Conservation (phyloP, 1,140 invertebrate genomes). For the Phthorimaea operculella region DNA sequence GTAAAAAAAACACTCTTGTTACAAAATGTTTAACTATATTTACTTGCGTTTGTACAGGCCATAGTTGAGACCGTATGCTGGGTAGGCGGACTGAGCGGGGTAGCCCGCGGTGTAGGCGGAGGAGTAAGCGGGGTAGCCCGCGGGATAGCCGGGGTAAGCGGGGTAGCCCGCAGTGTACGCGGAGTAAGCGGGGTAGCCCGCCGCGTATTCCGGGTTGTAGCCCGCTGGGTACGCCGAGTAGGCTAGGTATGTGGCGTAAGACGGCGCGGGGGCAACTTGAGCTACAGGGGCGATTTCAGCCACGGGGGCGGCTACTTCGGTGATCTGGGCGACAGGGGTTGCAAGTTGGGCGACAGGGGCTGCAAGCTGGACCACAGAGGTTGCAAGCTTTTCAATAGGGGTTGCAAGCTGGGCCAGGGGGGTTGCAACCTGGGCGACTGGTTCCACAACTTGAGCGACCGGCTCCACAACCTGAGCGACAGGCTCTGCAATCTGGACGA, state of each 20-base stretch:
- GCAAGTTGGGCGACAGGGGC: background rate
- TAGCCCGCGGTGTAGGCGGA: too few relatives aligned
- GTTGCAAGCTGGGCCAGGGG: background rate
- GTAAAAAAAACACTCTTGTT: background rate
- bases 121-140: too few relatives aligned
- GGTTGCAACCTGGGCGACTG: background rate
- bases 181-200: background rate
- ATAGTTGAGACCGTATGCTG: background rate
- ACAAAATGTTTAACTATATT: background rate
- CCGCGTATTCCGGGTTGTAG: background rate
- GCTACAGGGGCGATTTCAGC: background rate
- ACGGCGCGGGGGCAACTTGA: background rate
- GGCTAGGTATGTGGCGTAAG: background rate
- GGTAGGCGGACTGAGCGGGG: background rate
- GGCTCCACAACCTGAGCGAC: too few relatives aligned
- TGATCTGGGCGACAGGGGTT: background rate
- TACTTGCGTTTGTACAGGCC: slow-evolving; percentile 2
- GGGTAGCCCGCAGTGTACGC: background rate
- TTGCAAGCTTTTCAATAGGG: background rate
- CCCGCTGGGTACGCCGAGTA: background rate
- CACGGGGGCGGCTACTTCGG: background rate
- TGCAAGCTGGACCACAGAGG: background rate
- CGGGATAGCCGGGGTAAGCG: background rate
- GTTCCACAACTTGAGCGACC: too few relatives aligned
- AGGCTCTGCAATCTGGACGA: too few relatives aligned